Conservation (phyloP, 1,140 invertebrate genomes). For the Lucilia sericata region DNA sequence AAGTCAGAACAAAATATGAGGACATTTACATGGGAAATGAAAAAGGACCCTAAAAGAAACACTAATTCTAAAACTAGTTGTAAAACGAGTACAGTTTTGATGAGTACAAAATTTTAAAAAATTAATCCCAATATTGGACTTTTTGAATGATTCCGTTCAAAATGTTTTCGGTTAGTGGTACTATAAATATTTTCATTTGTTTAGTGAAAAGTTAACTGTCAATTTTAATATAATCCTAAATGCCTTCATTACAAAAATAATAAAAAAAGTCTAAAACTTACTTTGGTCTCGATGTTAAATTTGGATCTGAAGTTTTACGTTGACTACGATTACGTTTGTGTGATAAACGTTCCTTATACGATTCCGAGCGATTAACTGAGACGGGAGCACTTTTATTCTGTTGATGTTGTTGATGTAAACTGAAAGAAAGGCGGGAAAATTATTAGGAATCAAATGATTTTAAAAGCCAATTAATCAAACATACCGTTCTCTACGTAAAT, state of each 20-base stretch:
- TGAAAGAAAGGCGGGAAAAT: conserved; percentile 36
- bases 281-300: conserved; percentile 77
- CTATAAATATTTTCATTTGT: no score
- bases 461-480: conserved; percentile 20
- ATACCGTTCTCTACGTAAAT: conserved; percentile 61
- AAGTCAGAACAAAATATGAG: no score
- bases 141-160: no score
- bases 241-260: background rate
- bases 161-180: no score
- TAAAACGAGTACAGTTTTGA: no score
- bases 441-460: conserved; percentile 26
- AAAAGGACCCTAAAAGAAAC: no score
- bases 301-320: conserved; percentile 80
- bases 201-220: no score
- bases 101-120: no score
- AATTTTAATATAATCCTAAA: background rate
- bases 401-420: conserved; percentile 57
- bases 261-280: conserved; percentile 65
- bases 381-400: conserved; percentile 64
- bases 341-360: conserved; percentile 68
- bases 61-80: no score
- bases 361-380: conserved; percentile 66
- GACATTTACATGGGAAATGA: no score
- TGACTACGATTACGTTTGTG: conserved; percentile 76
- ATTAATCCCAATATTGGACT: no score